Evolutionary conservation across 2,888 invertebrate species (phyloP).

Genomic region (Netelia fuscicornis): DNA sequence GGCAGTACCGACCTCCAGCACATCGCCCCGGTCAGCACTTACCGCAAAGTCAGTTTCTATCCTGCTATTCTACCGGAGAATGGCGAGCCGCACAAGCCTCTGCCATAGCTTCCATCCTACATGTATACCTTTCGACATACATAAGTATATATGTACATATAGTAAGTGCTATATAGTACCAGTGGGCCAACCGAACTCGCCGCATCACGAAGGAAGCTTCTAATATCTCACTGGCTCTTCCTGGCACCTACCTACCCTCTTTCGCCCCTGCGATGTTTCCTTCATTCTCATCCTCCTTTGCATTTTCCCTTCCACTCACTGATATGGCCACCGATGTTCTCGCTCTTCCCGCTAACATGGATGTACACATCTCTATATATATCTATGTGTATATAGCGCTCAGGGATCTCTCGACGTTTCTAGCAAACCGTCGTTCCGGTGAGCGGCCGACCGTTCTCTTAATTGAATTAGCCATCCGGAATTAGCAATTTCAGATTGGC

Average conservation of each 20-base stretch:
- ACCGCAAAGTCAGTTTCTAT: conserved; percentile 77
- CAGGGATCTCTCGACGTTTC: conserved; percentile 40
- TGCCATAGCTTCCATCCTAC: neutral
- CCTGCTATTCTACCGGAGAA: conserved; percentile 56
- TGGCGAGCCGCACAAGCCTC: conserved; percentile 28
- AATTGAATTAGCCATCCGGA: conserved; percentile 83
- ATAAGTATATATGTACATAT: conserved; percentile 18
- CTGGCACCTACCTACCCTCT: conserved; percentile 27
- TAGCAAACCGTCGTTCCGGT: conserved; percentile 56
- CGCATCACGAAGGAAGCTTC: conserved; percentile 69
- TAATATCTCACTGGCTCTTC: conserved; percentile 68
- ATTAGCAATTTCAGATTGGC: conserved; percentile 83
- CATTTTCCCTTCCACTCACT: conserved; percentile 63
- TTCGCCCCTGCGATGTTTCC: neutral
- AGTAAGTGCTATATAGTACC: conserved; percentile 22
- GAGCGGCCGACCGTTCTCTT: conserved; percentile 78
- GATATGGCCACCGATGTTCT: conserved; percentile 48
- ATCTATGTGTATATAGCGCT: neutral
- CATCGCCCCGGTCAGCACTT: conserved; percentile 79
- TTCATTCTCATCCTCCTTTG: conserved; percentile 37
- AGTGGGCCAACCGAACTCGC: conserved; percentile 69
- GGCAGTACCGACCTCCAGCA: conserved; percentile 48
- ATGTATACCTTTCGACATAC: neutral
- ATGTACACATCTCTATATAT: conserved; percentile 17
- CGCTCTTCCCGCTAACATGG: conserved; percentile 36